Evolutionary conservation across 2,113 vertebrate species (phyloP).

Genomic region (Turnix velox): DNA sequence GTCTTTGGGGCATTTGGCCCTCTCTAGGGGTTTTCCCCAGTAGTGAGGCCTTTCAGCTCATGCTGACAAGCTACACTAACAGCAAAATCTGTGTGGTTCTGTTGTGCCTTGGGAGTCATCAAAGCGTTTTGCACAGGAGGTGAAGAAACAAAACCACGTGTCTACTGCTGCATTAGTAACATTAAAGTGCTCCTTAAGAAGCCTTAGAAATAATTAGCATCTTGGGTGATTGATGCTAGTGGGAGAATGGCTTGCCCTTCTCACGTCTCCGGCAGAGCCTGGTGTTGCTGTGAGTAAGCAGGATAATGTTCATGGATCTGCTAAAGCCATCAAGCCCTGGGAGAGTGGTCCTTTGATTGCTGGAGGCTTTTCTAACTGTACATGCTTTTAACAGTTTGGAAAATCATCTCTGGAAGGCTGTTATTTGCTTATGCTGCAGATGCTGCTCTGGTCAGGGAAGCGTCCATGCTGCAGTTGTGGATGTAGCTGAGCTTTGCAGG

Average conservation of each 20-base stretch:
- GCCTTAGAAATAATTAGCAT: not conserved
- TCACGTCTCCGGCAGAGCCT: not conserved
- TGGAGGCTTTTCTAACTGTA: not conserved
- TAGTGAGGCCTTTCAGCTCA: not conserved
- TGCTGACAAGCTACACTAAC: not conserved
- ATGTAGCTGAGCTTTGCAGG: not conserved
- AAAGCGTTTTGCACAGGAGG: not conserved
- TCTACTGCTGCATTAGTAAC: not conserved
- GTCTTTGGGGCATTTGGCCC: not conserved
- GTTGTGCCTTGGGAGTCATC: not conserved
- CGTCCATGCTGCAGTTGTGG: not conserved
- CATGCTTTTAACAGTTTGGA: not conserved
- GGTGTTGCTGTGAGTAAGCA: not conserved
- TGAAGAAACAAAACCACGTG: not conserved
- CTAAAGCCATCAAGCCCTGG: not conserved
- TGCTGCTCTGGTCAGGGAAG: not conserved
- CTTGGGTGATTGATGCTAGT: not conserved
- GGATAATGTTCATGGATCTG: not conserved
- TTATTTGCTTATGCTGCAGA: not conserved
- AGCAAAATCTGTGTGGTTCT: not conserved
- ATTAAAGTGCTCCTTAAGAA: not conserved
- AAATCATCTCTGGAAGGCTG: not conserved
- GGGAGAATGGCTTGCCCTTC: not conserved
- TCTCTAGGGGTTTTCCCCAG: not conserved
- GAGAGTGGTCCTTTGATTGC: not conserved